phyloP scores from a whole-genome alignment of 2,797 vertebrate species.

The Silurus aristotelis region DNA sequence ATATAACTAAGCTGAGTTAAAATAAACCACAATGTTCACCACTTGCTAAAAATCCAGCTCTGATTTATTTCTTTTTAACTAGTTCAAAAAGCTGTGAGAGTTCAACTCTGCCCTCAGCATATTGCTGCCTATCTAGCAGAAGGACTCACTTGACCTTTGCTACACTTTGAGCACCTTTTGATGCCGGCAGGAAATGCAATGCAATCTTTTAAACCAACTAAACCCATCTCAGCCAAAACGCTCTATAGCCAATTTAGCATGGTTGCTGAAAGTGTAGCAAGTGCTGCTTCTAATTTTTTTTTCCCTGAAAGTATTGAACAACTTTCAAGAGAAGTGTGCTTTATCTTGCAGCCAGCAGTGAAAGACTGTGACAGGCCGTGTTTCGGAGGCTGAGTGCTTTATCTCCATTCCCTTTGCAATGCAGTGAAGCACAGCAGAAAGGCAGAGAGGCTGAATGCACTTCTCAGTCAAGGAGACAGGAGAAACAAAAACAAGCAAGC shows the following conservation, averaged over 20 bases:
- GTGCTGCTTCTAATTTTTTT: slow-evolving; percentile 25
- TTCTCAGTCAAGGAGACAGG: slow-evolving; percentile 46
- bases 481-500: slow-evolving; percentile 55
- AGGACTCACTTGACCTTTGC: slow-evolving; percentile 31
- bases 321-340: slow-evolving; percentile 58
- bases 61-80: background rate
- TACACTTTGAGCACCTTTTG: slow-evolving; percentile 24
- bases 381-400: slow-evolving; percentile 69
- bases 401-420: slow-evolving; percentile 66
- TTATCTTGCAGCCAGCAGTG: slow-evolving; percentile 65
- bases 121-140: slow-evolving; percentile 9
- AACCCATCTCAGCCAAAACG: slow-evolving; percentile 21
- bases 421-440: slow-evolving; percentile 62
- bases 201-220: slow-evolving; percentile 6
- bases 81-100: background rate
- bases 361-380: slow-evolving; percentile 70
- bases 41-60: background rate
- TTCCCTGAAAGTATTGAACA: slow-evolving; percentile 43
- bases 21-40: background rate
- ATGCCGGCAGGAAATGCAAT: slow-evolving; percentile 27
- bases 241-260: slow-evolving; percentile 17
- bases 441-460: slow-evolving; percentile 53
- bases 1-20: background rate
- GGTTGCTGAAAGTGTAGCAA: slow-evolving; percentile 26
- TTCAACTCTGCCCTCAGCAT: slow-evolving; percentile 8